These are phyloP conservation scores for Baryphthengus martii DNA, from an alignment of 2,113 vertebrate genomes.

Conservation along the genomic window DNA sequence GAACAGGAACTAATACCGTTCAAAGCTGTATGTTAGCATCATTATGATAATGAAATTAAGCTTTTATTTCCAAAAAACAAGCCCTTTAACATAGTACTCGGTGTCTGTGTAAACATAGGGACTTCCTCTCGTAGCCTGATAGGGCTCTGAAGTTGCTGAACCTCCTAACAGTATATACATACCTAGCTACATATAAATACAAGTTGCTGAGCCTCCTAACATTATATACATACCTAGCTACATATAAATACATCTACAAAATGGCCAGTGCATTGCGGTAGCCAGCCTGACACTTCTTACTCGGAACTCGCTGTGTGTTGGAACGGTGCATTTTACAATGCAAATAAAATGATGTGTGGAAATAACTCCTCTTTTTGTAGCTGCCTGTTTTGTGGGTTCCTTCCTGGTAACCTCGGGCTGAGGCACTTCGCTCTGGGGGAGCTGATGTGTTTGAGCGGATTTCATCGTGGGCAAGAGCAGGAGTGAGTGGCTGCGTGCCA, in stretches of 20 bases:
- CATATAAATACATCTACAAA: not conserved
- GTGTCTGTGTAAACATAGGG: not conserved
- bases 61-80: conserved; percentile 64
- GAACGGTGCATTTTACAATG: conserved; percentile 40
- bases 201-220: not conserved
- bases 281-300: not conserved
- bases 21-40: conserved; percentile 52
- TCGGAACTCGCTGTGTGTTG: not conserved
- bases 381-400: conserved; percentile 10
- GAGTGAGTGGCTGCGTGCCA: conserved; percentile 58
- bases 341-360: conserved; percentile 30
- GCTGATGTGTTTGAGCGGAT: conserved; percentile 40
- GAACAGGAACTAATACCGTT: conserved; percentile 71
- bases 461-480: conserved; percentile 54
- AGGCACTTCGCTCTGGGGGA: conserved; percentile 25
- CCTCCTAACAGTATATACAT: not conserved
- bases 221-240: not conserved
- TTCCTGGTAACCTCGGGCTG: not conserved
- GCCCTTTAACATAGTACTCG: conserved; percentile 20
- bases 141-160: conserved; percentile 3
- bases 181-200: not conserved
- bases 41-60: conserved; percentile 64
- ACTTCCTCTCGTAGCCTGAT: conserved; percentile 14
- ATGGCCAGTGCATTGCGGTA: not conserved
- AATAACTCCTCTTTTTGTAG: not conserved